These are phyloP conservation scores for Notothenia coriiceps DNA, from an alignment of 2,113 vertebrate genomes.

Conservation along the genomic window DNA sequence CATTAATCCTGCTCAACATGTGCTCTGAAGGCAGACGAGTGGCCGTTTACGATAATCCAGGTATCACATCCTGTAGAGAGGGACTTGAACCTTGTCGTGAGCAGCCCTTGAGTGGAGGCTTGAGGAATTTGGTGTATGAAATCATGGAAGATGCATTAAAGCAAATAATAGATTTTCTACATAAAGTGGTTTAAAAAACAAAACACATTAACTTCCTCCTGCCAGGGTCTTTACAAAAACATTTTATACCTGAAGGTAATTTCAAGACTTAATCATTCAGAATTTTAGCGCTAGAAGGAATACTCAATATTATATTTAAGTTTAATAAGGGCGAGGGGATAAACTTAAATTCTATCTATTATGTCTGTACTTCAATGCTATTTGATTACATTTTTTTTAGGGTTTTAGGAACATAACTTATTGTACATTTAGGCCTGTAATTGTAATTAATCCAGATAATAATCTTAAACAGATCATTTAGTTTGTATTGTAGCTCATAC, in stretches of 20 bases:
- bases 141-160: not conserved
- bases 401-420: not conserved
- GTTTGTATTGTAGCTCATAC: not conserved
- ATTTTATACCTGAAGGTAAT: not conserved
- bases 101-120: slow-evolving; percentile 43
- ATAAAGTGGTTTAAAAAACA: not conserved
- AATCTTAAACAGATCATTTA: not conserved
- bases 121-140: slow-evolving; percentile 26
- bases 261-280: not conserved
- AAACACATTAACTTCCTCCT: not conserved
- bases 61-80: slow-evolving; percentile 64
- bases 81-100: slow-evolving; percentile 55
- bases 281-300: not conserved
- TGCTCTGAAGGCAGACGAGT: slow-evolving; percentile 46
- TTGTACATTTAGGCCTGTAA: not conserved
- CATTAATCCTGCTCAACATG: slow-evolving; percentile 69
- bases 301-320: not conserved
- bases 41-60: slow-evolving; percentile 71
- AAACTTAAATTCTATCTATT: no score
- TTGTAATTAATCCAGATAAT: no score
- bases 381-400: no score
- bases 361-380: not conserved
- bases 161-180: not conserved
- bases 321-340: not conserved
- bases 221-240: not conserved